Evolutionary conservation across 2,888 invertebrate species (phyloP).

Genomic region (Conomelus anceps): DNA sequence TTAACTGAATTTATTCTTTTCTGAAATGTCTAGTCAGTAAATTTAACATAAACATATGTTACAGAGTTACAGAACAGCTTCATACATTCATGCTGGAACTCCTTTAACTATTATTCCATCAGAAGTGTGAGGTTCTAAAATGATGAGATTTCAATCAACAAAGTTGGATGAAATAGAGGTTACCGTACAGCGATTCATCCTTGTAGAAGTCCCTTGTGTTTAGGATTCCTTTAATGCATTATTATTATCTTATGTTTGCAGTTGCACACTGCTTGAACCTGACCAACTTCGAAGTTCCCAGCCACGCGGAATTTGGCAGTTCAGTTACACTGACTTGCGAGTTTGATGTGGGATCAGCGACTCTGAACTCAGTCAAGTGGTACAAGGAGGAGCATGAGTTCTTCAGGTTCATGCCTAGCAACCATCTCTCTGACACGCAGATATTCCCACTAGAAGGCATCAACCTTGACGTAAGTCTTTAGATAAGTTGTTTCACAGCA

Average conservation of each 20-base stretch:
- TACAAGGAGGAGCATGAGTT: slow-evolving; percentile 37
- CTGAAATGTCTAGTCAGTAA: too few species aligned
- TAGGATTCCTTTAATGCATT: neutral
- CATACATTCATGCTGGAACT: too few species aligned
- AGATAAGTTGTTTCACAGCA: neutral
- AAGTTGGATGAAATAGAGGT: too few species aligned
- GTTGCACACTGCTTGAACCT: slow-evolving; percentile 31
- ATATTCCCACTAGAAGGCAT: slow-evolving; percentile 33
- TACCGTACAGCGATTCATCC: too few species aligned
- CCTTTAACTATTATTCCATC: too few species aligned
- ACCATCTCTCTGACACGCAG: slow-evolving; percentile 27
- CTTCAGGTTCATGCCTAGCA: slow-evolving; percentile 35
- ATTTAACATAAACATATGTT: too few species aligned
- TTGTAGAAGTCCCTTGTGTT: too few species aligned
- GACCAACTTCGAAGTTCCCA: slow-evolving; percentile 32
- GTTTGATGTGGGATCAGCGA: slow-evolving; percentile 32
- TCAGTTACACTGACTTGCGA: slow-evolving; percentile 33
- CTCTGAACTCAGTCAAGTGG: slow-evolving; percentile 37
- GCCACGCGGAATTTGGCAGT: slow-evolving; percentile 33
- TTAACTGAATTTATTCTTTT: too few species aligned
- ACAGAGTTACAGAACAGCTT: too few species aligned
- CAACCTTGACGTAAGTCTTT: slow-evolving; percentile 34
- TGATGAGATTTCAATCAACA: too few species aligned
- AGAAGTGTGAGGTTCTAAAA: too few species aligned
- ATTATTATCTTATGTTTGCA: slow-evolving; percentile 22